Conservation (phyloP, 2,888 invertebrate genomes). For the Corbicula japonica region DNA sequence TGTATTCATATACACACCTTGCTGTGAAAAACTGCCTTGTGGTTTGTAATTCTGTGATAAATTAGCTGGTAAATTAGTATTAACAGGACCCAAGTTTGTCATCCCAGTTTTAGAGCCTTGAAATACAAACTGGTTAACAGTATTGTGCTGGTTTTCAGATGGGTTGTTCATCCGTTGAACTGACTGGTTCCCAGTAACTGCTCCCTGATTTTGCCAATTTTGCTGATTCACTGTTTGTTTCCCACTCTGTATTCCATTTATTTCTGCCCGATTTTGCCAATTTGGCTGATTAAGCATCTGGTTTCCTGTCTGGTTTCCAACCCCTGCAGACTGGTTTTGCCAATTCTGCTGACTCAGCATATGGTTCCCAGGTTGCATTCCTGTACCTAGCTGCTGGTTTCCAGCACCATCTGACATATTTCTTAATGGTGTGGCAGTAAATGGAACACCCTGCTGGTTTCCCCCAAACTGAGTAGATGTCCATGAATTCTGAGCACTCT, state of each 20-base stretch:
- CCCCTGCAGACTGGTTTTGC: not conserved
- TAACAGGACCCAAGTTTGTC: not conserved
- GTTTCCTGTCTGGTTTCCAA: conserved; percentile 11
- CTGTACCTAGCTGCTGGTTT: no score
- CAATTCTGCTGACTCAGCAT: not conserved
- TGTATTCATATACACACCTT: not conserved
- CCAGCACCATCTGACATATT: no score
- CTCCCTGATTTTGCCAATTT: not conserved
- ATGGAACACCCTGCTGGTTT: not conserved
- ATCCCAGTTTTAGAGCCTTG: not conserved
- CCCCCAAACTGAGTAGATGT: not conserved
- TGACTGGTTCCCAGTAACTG: not conserved
- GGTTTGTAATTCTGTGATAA: no score
- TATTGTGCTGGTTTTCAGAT: not conserved
- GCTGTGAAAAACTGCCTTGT: not conserved
- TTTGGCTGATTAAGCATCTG: conserved; percentile 18
- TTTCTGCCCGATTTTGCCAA: no score
- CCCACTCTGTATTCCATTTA: no score
- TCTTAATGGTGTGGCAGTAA: not conserved
- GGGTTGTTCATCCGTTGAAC: not conserved
- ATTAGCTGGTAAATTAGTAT: no score
- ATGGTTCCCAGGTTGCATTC: no score
- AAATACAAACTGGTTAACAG: not conserved
- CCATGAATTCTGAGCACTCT: not conserved
- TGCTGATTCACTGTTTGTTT: not conserved